Evolutionary conservation across 1,140 invertebrate species (phyloP), one percentile per base, ranked within the genome.

Genomic region (Anadara kagoshimensis): DNA sequence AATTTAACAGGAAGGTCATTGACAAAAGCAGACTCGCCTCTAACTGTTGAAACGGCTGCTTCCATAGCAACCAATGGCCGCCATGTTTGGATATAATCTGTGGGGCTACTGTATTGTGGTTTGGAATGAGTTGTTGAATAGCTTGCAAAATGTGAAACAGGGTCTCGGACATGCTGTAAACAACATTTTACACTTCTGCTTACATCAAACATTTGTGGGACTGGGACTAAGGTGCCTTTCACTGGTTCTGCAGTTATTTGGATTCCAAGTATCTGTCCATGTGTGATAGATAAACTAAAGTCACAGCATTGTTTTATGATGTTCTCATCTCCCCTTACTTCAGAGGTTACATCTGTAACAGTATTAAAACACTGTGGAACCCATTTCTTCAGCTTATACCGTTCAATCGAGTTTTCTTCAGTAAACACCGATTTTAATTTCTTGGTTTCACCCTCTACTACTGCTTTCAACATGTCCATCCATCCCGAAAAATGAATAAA

Each of bases 51-150:
- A 1, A 61, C 53, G 0, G 74, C 79, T 43, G 70, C 68, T 59
- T 81, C 79, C 76, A 81, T 78, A 16, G 68, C 66, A 45, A 78
- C 47, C 16, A 81, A 26, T 7, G 79, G 75, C 45, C 72, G 54
- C 79, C 76, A 78, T 18, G 72, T 61, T 45, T 56, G 16, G 1
- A 68, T 18, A 49, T 81, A 81, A n/a, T 78, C 67, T 22, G 14
- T 51, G 20, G 22, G 12, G 2, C 24, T 58, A 5, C 43, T 24
- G 51, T 75, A 69, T 43, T 14, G 49, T 29, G 72, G 44, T n/a
- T 58, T 51, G 1, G 54, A 26, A 7, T 59, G 45, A 41, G 43
- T 41, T 16, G 61, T 81, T n/a, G 77, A 69, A 59, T 61, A 66
- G 4, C 64, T 63, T 11, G 71, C 58, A n/a, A 81, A 53, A 47